Conservation (phyloP, 2,113 vertebrate genomes). For the Pachypanchax playfairii region DNA sequence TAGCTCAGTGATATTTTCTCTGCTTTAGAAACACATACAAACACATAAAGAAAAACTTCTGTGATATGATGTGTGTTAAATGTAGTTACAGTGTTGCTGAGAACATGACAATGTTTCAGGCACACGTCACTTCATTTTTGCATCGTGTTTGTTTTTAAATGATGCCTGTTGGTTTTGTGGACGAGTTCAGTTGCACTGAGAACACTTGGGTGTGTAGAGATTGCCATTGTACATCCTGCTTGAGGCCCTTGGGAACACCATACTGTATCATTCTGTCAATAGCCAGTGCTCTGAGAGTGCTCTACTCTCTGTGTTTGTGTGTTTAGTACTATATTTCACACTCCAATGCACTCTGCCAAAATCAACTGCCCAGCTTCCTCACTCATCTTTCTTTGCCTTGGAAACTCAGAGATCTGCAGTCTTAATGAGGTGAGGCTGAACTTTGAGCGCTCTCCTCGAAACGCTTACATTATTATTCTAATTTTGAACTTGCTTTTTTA, state of each 20-base stretch:
- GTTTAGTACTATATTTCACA: slow-evolving; percentile 70
- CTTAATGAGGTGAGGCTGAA: slow-evolving; percentile 47
- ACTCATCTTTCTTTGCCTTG: slow-evolving; percentile 41
- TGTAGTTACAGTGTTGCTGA: neutral
- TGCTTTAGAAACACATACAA: neutral
- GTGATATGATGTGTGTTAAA: neutral
- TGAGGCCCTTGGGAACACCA: slow-evolving; percentile 67
- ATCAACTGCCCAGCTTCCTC: slow-evolving; percentile 69
- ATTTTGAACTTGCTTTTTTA: slow-evolving; percentile 39
- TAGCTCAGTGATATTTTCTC: too few species aligned
- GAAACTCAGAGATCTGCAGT: slow-evolving; percentile 22
- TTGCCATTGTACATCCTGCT: slow-evolving; percentile 66
- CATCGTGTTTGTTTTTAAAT: slow-evolving; percentile 44
- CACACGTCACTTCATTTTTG: slow-evolving; percentile 45
- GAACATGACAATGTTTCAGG: slow-evolving; percentile 33
- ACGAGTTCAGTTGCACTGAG: slow-evolving; percentile 69
- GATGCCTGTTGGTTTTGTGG: slow-evolving; percentile 49
- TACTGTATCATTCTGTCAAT: slow-evolving; percentile 80
- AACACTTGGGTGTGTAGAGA: slow-evolving; percentile 63
- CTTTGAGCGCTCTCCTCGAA: slow-evolving; percentile 39
- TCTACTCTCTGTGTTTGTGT: slow-evolving; percentile 58
- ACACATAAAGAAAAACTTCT: neutral
- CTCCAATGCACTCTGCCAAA: slow-evolving; percentile 66
- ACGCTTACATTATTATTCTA: slow-evolving; percentile 53
- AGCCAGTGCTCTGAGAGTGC: slow-evolving; percentile 48